These are phyloP conservation scores for Onychomys torridus DNA, from an alignment of 2,797 vertebrate species.

Conservation along the genomic window DNA sequence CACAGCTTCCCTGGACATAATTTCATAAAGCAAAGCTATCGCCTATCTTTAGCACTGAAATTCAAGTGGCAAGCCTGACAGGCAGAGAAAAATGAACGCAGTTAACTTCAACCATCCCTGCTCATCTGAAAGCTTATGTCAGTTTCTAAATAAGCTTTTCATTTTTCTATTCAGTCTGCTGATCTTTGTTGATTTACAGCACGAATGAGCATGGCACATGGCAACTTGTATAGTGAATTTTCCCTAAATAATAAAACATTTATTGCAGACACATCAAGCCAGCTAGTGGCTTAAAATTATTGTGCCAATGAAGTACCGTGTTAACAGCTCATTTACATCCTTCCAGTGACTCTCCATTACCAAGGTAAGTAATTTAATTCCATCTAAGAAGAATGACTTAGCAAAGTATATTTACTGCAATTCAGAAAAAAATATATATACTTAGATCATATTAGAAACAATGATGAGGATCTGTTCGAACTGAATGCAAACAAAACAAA, in stretches of 20 bases:
- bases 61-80: slow-evolving; percentile 90
- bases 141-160: slow-evolving; percentile 91
- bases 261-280: slow-evolving; percentile 88
- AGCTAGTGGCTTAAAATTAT: slow-evolving; percentile 87
- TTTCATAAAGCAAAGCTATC: slow-evolving; percentile 89
- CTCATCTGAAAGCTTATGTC: slow-evolving; percentile 89
- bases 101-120: slow-evolving; percentile 88
- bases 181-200: slow-evolving; percentile 91
- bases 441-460: slow-evolving; percentile 74
- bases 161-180: slow-evolving; percentile 89
- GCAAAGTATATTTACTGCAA: slow-evolving; percentile 75
- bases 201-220: slow-evolving; percentile 88
- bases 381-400: slow-evolving; percentile 75
- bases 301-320: slow-evolving; percentile 85
- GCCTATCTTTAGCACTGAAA: slow-evolving; percentile 88
- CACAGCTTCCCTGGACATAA: slow-evolving; percentile 86
- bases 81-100: slow-evolving; percentile 89
- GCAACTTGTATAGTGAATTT: slow-evolving; percentile 88
- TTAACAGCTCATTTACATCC: slow-evolving; percentile 88
- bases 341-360: slow-evolving; percentile 81
- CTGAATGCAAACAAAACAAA: slow-evolving; percentile 73
- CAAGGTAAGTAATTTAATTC: slow-evolving; percentile 84
- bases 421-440: slow-evolving; percentile 18
- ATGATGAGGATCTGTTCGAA: slow-evolving; percentile 74
- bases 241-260: slow-evolving; percentile 90